Base-by-base conservation (phyloP, 2,888 invertebrate species). In the Aplocera efformata region DNA sequence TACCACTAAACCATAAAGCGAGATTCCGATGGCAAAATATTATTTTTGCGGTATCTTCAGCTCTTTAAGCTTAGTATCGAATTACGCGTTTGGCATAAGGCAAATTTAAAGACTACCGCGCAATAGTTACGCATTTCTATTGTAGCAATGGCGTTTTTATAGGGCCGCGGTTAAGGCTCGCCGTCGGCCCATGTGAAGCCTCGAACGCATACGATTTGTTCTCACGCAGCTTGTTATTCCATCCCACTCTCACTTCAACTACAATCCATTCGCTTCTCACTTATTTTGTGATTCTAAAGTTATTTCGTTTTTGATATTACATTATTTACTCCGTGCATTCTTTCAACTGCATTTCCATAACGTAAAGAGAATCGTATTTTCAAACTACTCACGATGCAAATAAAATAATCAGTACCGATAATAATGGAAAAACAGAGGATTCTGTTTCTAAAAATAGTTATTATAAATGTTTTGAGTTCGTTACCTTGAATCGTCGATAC, bases 151-250 rank as follows among this genome's bases (percentile, higher is more conserved):
- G 38, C 57, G 56, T 64, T 66, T 68, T 67, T 68, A 67, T 67
- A 62, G 66, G 59, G 54, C 60, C 63, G 67, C 56, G 64, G 67
- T 66, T 65, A 58, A 57, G 58, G 56, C 41, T 2, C 58, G 56
- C 63, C 58, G 50, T 50, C 63, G 59, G 69, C 60, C 60, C 60
- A 69, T 68, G 66, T 67, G 69, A 68, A 67, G 68, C 58, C 63
- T 69, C 61, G 58, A 72, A 72, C 72, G 67, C 72, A 70, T 69
- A 60, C 62, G 65, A 66, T 67, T 67, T 68, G 71, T 80, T 82
- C 81, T 78, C 80, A 81, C 81, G 79, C 67, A 66, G 68, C 74
- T 75, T 58, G 60, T 65, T 67, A 74, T 68, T 58, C 60, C 61
- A 55, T 79, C 70, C 60, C 59, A 55, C 62, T 76, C 67, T 51